A percentile compares a stretch with the other conserved stretches of the same genome.
Conservation (phyloP, 2,888 invertebrate genomes). For the Volucella inflata region DNA sequence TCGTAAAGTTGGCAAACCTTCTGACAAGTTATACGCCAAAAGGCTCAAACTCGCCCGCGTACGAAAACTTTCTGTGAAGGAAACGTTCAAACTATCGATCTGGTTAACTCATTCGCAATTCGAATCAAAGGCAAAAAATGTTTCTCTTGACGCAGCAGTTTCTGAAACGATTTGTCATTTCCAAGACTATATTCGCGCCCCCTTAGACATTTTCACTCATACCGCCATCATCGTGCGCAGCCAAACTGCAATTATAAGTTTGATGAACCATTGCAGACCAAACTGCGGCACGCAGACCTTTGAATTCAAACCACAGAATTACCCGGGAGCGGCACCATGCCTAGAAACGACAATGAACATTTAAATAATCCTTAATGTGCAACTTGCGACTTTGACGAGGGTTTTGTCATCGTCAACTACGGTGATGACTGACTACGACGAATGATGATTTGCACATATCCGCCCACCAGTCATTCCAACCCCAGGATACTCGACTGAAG, state of each 20-base stretch:
- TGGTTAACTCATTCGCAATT: too few species aligned
- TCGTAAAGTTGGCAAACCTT: too few species aligned
- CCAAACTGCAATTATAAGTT: conserved; percentile 61
- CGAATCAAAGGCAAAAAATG: too few species aligned
- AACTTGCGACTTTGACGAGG: conserved; percentile 69
- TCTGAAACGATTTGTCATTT: conserved; percentile 7
- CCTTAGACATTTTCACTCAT: conserved; percentile 1
- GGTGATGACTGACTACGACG: conserved; percentile 42
- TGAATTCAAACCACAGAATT: conserved; percentile 14
- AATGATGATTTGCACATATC: conserved; percentile 74
- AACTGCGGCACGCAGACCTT: conserved; percentile 11
- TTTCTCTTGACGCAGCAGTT: too few species aligned
- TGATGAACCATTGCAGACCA: conserved; percentile 21
- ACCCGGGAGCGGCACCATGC: conserved; percentile 15
- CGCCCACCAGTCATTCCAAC: conserved; percentile 26
- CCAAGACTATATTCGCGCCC: background rate
- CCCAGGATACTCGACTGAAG: conserved; percentile 46
- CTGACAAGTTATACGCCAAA: too few species aligned
- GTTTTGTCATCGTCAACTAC: conserved; percentile 42
- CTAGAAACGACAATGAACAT: conserved; percentile 46
- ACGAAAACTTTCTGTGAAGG: too few species aligned
- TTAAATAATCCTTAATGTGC: conserved; percentile 71
- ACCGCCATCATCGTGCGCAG: background rate
- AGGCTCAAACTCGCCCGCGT: too few species aligned
- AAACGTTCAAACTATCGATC: too few species aligned